These are phyloP conservation scores for Emys orbicularis DNA, from an alignment of 2,797 vertebrate genomes.

Conservation along the genomic window DNA sequence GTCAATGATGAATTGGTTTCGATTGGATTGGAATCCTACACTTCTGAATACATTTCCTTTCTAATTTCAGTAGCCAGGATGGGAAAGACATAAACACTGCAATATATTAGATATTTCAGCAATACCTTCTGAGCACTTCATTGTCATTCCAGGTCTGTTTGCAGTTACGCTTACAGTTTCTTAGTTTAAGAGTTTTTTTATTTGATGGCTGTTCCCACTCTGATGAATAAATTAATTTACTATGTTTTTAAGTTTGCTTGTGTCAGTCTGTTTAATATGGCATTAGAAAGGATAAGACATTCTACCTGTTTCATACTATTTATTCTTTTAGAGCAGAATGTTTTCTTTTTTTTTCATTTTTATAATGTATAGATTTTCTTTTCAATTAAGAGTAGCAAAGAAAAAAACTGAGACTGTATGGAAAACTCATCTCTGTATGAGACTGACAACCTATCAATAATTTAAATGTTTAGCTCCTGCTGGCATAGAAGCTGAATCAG, in stretches of 20 bases:
- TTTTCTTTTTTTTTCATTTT: background rate
- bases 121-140: background rate
- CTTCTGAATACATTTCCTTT: background rate
- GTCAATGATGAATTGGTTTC: constrained; percentile 48
- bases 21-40: constrained; percentile 11
- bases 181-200: accelerated
- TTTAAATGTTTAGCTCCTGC: background rate
- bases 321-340: background rate
- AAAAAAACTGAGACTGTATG: background rate
- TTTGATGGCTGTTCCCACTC: accelerated
- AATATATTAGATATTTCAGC: accelerated
- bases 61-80: background rate
- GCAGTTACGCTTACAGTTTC: accelerated
- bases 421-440: constrained; percentile 15
- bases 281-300: background rate
- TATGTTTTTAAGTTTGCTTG: background rate
- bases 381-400: constrained; percentile 36
- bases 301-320: background rate
- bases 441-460: constrained; percentile 22
- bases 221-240: background rate
- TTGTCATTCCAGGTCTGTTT: accelerated
- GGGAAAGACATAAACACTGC: accelerated
- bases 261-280: background rate
- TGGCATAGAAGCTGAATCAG: background rate
- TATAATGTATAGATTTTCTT: constrained; percentile 34